Base-by-base conservation (phyloP, 1,140 invertebrate species). In the Hylaeus volcanicus region DNA sequence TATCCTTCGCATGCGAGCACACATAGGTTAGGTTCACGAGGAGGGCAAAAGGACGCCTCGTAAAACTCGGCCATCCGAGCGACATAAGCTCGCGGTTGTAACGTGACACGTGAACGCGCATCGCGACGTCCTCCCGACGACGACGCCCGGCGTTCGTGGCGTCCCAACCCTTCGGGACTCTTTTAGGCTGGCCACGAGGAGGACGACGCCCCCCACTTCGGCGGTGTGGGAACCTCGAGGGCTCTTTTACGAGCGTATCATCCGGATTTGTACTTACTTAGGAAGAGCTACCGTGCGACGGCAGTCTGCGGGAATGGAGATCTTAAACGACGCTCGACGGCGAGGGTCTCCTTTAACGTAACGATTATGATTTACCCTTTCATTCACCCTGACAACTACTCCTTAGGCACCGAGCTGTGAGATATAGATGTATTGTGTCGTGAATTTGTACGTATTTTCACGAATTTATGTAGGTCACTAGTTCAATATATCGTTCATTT, bases 201-300 rank as follows among this genome's bases (percentile, higher is more conserved):
- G 37, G 55, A 15, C 12, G 55, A n/a, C 61, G 14, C 61, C 71
- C 60, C 65, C 60, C 26, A 5, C 51, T 43, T 37, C 39, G 60
- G 63, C 69, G 15, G 51, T 51, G 60, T 55, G 55, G n/a, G 48
- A 81, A 72, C 74, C 72, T 77, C 81, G 81, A 11, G 83, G n/a
- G 68, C 65, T 80, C 84, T 87, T 91, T 91, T 91, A 91, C 88
- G 89, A 90, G 82, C 84, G 82, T 86, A 90, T 91, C 88, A 90
- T 86, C 84, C 89, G 88, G 89, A 90, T 91, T 91, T 91, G 89
- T 90, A 90, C 88, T 90, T 90, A 90, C 89, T 90, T 91, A 91
- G 81, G 87, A 90, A 89, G 86, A 88, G 86, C 88, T 88, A 89
- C 86, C 60, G 81, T 73, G 72, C 78, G 9, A 9, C 26, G 1